These are phyloP conservation scores for Crenuchus spilurus DNA, from an alignment of 2,797 vertebrate species.

Conservation along the genomic window DNA sequence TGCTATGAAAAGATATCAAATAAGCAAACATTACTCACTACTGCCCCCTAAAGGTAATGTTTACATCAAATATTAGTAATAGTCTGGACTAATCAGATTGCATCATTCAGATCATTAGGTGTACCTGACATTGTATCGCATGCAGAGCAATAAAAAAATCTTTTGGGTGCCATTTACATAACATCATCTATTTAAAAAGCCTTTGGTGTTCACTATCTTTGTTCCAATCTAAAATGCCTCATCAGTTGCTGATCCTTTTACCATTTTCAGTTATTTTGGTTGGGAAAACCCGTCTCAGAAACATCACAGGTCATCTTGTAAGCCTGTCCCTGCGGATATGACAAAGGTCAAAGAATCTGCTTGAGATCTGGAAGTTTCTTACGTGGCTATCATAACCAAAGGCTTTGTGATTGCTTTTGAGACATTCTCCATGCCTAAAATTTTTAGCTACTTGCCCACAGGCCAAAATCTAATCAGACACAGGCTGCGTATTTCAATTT, in stretches of 20 bases:
- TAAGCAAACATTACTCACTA: too few species aligned
- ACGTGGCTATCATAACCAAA: neutral
- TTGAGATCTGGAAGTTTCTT: neutral
- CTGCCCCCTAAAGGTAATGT: too few species aligned
- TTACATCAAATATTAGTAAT: too few species aligned
- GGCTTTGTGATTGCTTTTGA: constrained; percentile 14
- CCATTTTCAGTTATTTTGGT: neutral
- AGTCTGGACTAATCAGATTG: constrained; percentile 28
- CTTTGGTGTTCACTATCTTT: constrained; percentile 3
- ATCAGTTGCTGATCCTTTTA: neutral
- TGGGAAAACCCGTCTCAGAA: constrained; percentile 2
- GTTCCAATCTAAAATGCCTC: constrained; percentile 7
- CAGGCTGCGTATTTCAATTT: neutral
- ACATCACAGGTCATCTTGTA: constrained; percentile 1
- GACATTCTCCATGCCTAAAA: constrained; percentile 2
- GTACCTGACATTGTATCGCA: constrained; percentile 34
- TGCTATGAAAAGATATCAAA: too few species aligned
- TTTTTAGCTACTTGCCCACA: constrained; percentile 12
- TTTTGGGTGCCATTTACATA: constrained; percentile 31
- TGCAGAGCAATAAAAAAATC: neutral
- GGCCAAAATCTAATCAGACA: constrained; percentile 24
- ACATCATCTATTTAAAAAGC: constrained; percentile 12
- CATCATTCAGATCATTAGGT: constrained; percentile 23
- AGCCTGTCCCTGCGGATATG: neutral
- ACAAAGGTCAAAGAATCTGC: constrained; percentile 15